phyloP scores from a whole-genome alignment of 2,797 vertebrate species.

The Enteromius radiatus region DNA sequence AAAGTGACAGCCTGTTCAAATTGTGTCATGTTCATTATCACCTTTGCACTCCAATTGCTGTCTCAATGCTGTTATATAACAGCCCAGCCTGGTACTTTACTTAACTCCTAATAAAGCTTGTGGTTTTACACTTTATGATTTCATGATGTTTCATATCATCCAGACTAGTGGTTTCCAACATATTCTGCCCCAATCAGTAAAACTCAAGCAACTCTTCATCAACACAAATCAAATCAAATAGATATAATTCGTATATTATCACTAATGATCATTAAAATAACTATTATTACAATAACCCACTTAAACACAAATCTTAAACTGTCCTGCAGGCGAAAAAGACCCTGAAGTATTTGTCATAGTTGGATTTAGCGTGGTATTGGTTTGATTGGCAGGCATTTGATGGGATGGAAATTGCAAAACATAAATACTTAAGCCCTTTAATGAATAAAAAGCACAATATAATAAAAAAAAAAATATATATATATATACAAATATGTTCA shows the following conservation, averaged over 20 bases:
- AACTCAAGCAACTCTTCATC: not conserved
- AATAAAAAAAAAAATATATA: too few relatives aligned
- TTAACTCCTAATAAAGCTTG: not conserved
- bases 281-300: not conserved
- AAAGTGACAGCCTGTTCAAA: not conserved
- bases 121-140: conserved; percentile 24
- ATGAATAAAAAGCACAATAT: not conserved
- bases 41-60: not conserved
- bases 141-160: conserved; percentile 11
- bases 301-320: not conserved
- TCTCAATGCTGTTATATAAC: conserved; percentile 26
- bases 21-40: conserved; percentile 14
- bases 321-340: not conserved
- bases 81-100: not conserved
- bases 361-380: not conserved
- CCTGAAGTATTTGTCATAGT: not conserved
- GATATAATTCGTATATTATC: not conserved
- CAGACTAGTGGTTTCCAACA: not conserved
- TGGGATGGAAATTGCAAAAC: not conserved
- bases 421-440: not conserved
- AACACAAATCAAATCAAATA: not conserved
- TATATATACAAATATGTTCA: too few relatives aligned
- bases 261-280: not conserved
- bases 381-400: not conserved
- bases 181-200: not conserved